Percentiles rank a stretch among this genome's conserved stretches.
Evolutionary conservation across 2,888 invertebrate genomes (phyloP).

Genomic region (Lasioglossum calceatum): DNA sequence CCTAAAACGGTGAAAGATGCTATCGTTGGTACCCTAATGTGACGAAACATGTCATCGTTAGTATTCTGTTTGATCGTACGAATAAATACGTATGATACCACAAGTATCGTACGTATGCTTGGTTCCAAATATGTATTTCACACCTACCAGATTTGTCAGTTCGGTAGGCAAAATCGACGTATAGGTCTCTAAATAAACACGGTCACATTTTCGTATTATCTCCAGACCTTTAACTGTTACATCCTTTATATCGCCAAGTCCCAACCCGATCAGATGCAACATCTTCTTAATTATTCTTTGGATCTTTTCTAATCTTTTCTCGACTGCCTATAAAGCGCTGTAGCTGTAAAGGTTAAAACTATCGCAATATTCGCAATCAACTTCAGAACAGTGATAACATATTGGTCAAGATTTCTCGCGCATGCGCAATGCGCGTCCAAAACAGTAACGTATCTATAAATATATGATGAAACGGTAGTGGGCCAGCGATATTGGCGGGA

Average conservation of each 20-base stretch:
- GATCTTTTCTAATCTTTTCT: not conserved
- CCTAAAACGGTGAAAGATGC: slow-evolving; percentile 87
- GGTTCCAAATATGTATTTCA: not conserved
- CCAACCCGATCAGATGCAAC: slow-evolving; percentile 98
- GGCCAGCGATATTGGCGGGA: no score
- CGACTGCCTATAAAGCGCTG: not conserved
- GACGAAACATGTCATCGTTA: slow-evolving; percentile 27
- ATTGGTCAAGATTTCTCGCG: no score
- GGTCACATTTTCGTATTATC: slow-evolving; percentile 92
- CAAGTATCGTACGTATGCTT: not conserved
- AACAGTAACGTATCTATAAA: no score
- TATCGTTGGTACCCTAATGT: not conserved
- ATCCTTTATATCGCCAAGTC: slow-evolving; percentile 97
- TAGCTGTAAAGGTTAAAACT: not conserved
- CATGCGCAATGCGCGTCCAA: no score
- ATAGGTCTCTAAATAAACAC: slow-evolving; percentile 97
- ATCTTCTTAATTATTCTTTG: slow-evolving; percentile 84
- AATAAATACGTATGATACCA: not conserved
- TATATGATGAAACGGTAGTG: no score
- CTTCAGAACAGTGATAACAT: not conserved
- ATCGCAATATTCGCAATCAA: not conserved
- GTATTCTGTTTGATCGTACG: slow-evolving; percentile 3
- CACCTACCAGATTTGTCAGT: slow-evolving; percentile 91
- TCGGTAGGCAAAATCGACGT: slow-evolving; percentile 97
- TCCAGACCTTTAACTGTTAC: slow-evolving; percentile 98